phyloP scores from a whole-genome alignment of 2,113 vertebrate genomes.

The Amblyornis subalaris region DNA sequence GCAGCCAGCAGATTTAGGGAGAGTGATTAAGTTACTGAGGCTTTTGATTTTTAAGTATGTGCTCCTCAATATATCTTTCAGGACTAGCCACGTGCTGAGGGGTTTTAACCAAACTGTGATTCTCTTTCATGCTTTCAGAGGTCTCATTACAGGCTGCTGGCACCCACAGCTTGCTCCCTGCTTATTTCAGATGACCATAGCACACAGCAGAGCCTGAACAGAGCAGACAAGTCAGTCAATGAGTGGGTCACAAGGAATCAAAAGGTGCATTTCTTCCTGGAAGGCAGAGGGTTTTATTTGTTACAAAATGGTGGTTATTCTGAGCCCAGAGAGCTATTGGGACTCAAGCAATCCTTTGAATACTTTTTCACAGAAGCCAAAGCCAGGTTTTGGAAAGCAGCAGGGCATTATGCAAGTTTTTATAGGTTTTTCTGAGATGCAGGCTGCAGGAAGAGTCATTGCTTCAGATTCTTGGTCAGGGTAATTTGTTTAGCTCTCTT shows the following conservation, averaged over 20 bases:
- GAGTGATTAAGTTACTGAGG: conserved; percentile 37
- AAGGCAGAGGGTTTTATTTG: not conserved
- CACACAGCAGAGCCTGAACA: not conserved
- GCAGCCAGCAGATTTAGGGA: conserved; percentile 4
- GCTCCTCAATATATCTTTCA: conserved; percentile 35
- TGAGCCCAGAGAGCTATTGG: not conserved
- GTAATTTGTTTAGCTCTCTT: not conserved
- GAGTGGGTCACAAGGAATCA: not conserved
- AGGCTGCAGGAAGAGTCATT: not conserved
- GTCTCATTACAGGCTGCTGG: conserved; percentile 9
- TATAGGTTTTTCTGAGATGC: not conserved
- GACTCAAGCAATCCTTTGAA: not conserved
- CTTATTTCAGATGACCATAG: not conserved
- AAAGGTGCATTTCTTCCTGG: not conserved
- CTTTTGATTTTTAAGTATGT: conserved; percentile 20
- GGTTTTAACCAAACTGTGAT: conserved; percentile 34
- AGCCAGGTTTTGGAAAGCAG: not conserved
- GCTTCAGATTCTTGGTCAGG: not conserved
- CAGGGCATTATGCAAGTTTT: not conserved
- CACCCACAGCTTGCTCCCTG: not conserved
- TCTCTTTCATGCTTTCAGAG: conserved; percentile 16
- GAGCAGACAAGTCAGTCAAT: not conserved
- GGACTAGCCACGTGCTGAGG: not conserved
- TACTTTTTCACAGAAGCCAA: not conserved
- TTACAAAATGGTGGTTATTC: not conserved